Percentiles rank a stretch among this genome's conserved stretches.
phyloP scores from a whole-genome alignment of 2,888 invertebrate species.

The Gnatocerus cornutus region DNA sequence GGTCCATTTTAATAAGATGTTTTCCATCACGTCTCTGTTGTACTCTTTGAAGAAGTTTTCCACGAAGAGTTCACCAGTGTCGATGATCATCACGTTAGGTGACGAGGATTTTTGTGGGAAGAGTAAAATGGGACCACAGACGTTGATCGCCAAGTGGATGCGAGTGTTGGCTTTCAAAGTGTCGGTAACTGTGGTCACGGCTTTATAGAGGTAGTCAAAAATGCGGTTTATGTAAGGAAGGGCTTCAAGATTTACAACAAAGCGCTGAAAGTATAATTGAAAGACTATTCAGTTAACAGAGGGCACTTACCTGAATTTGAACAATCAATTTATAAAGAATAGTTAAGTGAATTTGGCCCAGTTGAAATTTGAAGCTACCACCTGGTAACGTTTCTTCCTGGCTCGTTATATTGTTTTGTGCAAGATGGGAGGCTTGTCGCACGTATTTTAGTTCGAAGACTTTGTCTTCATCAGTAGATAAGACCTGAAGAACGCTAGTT shows the following conservation, averaged over 20 bases:
- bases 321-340: conserved; percentile 78
- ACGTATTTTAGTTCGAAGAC: conserved; percentile 87
- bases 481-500: too few relatives aligned
- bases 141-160: conserved; percentile 67
- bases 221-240: conserved; percentile 61
- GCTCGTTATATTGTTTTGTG: conserved; percentile 72
- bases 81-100: conserved; percentile 84
- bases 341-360: conserved; percentile 83
- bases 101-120: conserved; percentile 87
- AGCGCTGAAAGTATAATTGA: conserved; percentile 61
- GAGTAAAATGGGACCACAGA: conserved; percentile 82
- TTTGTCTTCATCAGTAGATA: conserved; percentile 86
- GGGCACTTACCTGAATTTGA: conserved; percentile 76
- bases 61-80: conserved; percentile 83
- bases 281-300: conserved; percentile 5
- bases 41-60: conserved; percentile 83
- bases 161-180: conserved; percentile 66
- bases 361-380: conserved; percentile 80
- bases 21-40: conserved; percentile 76
- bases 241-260: conserved; percentile 67
- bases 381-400: conserved; percentile 76
- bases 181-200: conserved; percentile 63
- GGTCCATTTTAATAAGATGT: conserved; percentile 80
- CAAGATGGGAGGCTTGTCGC: conserved; percentile 76
- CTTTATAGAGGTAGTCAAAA: conserved; percentile 52